Percentiles rank a stretch among this genome's conserved stretches.
phyloP scores from a whole-genome alignment of 53 echinoderm and acorn worm species.

The Hippasteria phrygiana region DNA sequence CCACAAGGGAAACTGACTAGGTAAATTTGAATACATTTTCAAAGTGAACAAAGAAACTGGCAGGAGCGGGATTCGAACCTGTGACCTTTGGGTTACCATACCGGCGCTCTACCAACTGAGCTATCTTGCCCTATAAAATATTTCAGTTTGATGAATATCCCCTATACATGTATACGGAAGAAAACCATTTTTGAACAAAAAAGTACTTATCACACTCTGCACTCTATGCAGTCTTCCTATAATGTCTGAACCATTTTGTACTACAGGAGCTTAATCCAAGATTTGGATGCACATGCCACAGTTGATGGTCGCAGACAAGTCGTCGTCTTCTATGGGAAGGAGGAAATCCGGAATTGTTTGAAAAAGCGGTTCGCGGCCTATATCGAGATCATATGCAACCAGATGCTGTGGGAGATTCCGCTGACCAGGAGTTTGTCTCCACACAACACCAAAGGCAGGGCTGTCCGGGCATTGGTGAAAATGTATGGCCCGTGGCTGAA shows the following conservation, averaged over 20 bases:
- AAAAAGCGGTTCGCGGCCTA: slow-evolving; percentile 2
- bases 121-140: too few relatives aligned
- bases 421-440: slow-evolving; percentile 12
- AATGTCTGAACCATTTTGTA: background rate
- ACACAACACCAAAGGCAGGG: slow-evolving; percentile 32
- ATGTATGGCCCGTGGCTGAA: slow-evolving; percentile 61
- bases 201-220: too few relatives aligned
- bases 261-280: background rate
- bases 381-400: slow-evolving; percentile 9
- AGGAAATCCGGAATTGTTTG: slow-evolving; percentile 7
- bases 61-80: too few relatives aligned
- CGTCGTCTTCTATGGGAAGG: slow-evolving; percentile 51
- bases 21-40: too few relatives aligned
- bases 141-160: too few relatives aligned
- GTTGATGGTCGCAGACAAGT: slow-evolving; percentile 49
- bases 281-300: slow-evolving; percentile 41
- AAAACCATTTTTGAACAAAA: background rate
- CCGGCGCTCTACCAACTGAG: too few relatives aligned
- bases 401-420: slow-evolving; percentile 37
- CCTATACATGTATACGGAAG: too few relatives aligned
- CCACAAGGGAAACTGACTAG: too few relatives aligned
- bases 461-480: slow-evolving; percentile 51
- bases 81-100: too few relatives aligned
- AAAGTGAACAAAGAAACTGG: too few relatives aligned
- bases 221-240: background rate